Conservation (phyloP, 2,888 invertebrate genomes). For the Bellardia pandia region DNA sequence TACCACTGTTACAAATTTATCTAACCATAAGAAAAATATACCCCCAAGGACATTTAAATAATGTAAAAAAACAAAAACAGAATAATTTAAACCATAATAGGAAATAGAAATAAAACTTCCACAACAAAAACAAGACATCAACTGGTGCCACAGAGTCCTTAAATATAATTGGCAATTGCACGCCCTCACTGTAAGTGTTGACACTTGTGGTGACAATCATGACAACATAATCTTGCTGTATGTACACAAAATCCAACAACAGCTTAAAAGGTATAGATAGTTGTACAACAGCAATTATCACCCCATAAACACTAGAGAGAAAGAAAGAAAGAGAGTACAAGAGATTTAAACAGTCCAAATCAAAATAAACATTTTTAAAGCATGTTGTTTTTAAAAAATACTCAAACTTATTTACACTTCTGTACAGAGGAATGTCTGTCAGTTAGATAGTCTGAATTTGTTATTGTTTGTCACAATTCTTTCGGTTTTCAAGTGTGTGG, state of each 20-base stretch:
- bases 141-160: slow-evolving; percentile 23
- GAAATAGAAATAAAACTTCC: slow-evolving; percentile 52
- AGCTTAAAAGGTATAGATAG: slow-evolving; percentile 26
- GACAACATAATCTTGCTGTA: slow-evolving; percentile 74
- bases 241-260: slow-evolving; percentile 34
- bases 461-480: slow-evolving; percentile 57
- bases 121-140: slow-evolving; percentile 41
- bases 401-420: background rate
- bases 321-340: background rate
- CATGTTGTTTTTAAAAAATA: slow-evolving; percentile 53
- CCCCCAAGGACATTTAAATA: slow-evolving; percentile 68
- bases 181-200: slow-evolving; percentile 69
- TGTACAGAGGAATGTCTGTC: slow-evolving; percentile 13
- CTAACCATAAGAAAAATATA: slow-evolving; percentile 59
- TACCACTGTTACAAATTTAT: slow-evolving; percentile 36
- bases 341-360: slow-evolving; percentile 34
- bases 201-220: slow-evolving; percentile 76
- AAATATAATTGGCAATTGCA: slow-evolving; percentile 74
- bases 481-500: slow-evolving; percentile 39
- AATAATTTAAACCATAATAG: slow-evolving; percentile 39
- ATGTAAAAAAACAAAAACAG: slow-evolving; percentile 39
- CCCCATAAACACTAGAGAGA: slow-evolving; percentile 56
- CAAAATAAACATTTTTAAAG: slow-evolving; percentile 49
- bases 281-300: slow-evolving; percentile 66
- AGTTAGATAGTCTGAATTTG: slow-evolving; percentile 27